These are phyloP conservation scores for Augiades crinisus DNA, from an alignment of 2,888 invertebrate genomes.

Conservation along the genomic window DNA sequence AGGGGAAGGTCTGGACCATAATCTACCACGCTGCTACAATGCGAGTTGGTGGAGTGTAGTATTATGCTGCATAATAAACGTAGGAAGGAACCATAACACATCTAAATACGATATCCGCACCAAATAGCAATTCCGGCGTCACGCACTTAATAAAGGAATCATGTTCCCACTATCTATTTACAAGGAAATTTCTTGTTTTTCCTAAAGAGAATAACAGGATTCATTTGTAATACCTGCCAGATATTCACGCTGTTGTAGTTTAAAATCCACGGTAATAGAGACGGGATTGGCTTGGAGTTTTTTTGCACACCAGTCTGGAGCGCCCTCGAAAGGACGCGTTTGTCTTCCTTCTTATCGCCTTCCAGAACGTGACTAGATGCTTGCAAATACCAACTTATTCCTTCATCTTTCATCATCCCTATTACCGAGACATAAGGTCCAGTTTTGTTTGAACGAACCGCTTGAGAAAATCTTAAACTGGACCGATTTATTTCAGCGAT, in stretches of 20 bases:
- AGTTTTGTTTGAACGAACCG: constrained; percentile 33
- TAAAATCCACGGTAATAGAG: constrained; percentile 21
- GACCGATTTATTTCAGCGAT: constrained; percentile 6
- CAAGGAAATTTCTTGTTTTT: constrained; percentile 26
- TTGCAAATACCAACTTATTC: constrained; percentile 36
- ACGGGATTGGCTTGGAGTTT: constrained; percentile 17
- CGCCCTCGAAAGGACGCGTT: constrained; percentile 46
- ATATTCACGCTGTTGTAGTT: constrained; percentile 20
- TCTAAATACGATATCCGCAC: background rate
- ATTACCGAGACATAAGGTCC: constrained; percentile 31
- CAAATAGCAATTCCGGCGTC: constrained; percentile 12
- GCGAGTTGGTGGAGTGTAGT: too few relatives aligned
- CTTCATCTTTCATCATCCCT: constrained; percentile 26
- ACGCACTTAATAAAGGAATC: constrained; percentile 19
- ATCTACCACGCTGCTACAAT: too few relatives aligned
- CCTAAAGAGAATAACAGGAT: constrained; percentile 17
- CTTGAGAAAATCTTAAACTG: constrained; percentile 28
- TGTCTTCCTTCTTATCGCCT: constrained; percentile 60
- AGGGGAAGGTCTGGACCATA: too few relatives aligned
- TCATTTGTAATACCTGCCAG: constrained; percentile 25
- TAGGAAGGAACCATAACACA: too few relatives aligned
- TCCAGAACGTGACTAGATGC: constrained; percentile 52
- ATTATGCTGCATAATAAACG: too few relatives aligned
- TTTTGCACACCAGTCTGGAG: constrained; percentile 26
- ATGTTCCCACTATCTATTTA: constrained; percentile 24